Evolutionary conservation across 2,113 vertebrate genomes (phyloP).

Genomic region (Anolis sagrei): DNA sequence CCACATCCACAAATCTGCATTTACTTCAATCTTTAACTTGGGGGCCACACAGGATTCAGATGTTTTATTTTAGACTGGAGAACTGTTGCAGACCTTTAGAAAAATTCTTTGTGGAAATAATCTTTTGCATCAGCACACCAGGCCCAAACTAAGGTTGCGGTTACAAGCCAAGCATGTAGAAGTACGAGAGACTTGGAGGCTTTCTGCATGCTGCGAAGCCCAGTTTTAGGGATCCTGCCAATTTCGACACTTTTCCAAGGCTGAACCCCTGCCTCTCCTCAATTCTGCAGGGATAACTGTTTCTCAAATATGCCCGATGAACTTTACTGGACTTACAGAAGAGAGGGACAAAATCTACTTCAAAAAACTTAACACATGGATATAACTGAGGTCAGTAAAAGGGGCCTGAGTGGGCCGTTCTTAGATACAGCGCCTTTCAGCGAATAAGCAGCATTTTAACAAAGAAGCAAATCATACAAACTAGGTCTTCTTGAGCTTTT

Average conservation of each 20-base stretch:
- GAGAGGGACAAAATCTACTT: neutral
- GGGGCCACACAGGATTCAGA: neutral
- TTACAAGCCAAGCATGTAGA: neutral
- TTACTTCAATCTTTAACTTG: neutral
- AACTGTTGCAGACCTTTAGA: neutral
- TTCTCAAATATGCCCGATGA: neutral
- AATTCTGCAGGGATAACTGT: neutral
- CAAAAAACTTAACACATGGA: neutral
- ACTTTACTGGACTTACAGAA: neutral
- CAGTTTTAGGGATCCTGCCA: too few species aligned
- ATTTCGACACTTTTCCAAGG: neutral
- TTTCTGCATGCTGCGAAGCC: neutral
- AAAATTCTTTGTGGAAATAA: neutral
- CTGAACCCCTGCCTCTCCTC: neutral
- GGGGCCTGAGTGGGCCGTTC: neutral
- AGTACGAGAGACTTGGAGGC: too few species aligned
- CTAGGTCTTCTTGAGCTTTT: slow-evolving; percentile 29
- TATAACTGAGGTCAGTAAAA: neutral
- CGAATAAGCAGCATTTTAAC: slow-evolving; percentile 6
- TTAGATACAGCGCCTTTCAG: neutral
- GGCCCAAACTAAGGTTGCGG: neutral
- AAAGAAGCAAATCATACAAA: slow-evolving; percentile 23
- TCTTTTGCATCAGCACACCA: neutral
- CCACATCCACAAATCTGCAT: neutral
- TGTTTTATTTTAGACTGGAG: neutral